Evolutionary conservation across 2,888 invertebrate species (phyloP), one percentile per base, ranked within the genome.

Genomic region (Oscheius sp.): DNA sequence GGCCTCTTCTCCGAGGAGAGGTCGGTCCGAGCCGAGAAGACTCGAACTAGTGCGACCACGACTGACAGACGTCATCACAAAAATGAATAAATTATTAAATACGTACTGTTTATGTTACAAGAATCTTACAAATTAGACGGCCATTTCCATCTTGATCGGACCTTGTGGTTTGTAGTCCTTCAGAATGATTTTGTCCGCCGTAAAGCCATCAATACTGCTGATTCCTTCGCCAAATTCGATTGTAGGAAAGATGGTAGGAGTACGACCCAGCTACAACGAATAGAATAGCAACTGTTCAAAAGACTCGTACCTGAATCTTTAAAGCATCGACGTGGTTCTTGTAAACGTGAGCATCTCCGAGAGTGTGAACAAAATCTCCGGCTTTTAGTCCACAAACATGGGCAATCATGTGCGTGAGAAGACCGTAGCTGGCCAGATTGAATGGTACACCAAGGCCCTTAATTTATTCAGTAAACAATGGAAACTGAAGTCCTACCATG

Each of bases 321-420:
- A 98, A 90, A 0, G 95, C 93, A 71, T 94, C 93, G 35, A 95
- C 91, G 89, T 99, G 98, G 89, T 95, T 96, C 10, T 93, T 90
- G 89, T 98, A 99, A 0, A 99, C 93, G 91, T 98, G 98, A 55
- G 95, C 94, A 90, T 99, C 98, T 11, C 98, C 98, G 82, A 96
- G 92, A 0, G 95, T 94, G 90, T 97, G 96, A 1, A 98, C 92
- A 89, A 99, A 96, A 80, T 97, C 96, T 50, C 95, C 96, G 65
- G 96, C 94, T 92, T 95, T 93, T 59, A 96, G 91, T 60, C 93
- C 93, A n/a, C 96, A 95, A 32, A 98, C 93, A 89, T 96, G 95
- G 35, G 98, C 97, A 81, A 98, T 94, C 96, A 99, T 96, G 86
- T 94, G 94, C 2, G 96, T 96, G 2, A 98, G 92, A 42, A 98